Conservation (phyloP, 2,888 invertebrate genomes). For the Agonopterix arenella region DNA sequence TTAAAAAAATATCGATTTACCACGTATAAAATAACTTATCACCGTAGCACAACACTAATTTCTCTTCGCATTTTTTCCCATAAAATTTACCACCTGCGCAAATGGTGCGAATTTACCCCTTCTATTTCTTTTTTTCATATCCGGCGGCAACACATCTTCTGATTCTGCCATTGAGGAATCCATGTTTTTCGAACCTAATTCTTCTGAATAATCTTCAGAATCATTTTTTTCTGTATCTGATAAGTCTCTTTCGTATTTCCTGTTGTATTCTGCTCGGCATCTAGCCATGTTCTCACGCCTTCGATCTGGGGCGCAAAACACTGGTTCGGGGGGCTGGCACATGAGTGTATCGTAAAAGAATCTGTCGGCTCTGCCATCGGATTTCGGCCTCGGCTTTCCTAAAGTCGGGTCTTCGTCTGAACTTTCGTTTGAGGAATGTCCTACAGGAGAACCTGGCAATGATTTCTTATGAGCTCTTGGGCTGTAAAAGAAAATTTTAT, state of each 20-base stretch:
- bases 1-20: constrained; percentile 20
- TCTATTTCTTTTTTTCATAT: constrained; percentile 44
- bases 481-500: constrained; percentile 22
- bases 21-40: constrained; percentile 22
- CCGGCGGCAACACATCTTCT: constrained; percentile 46
- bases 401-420: not conserved
- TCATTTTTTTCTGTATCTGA: constrained; percentile 53
- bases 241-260: constrained; percentile 36
- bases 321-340: constrained; percentile 44
- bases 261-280: constrained; percentile 34
- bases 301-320: constrained; percentile 34
- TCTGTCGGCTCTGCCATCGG: constrained; percentile 45
- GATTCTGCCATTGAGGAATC: constrained; percentile 52
- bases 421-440: not conserved
- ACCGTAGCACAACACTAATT: constrained; percentile 33
- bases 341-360: constrained; percentile 62
- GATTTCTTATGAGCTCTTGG: constrained; percentile 17
- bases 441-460: not conserved
- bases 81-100: constrained; percentile 62
- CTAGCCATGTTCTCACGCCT: constrained; percentile 29
- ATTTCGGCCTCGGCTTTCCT: constrained; percentile 29
- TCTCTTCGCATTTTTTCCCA: constrained; percentile 53
- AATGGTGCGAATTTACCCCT: constrained; percentile 56
- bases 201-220: constrained; percentile 51
- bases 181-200: constrained; percentile 44